Conservation (phyloP, 2,888 invertebrate species). For the Caradrina clavipalpis region DNA sequence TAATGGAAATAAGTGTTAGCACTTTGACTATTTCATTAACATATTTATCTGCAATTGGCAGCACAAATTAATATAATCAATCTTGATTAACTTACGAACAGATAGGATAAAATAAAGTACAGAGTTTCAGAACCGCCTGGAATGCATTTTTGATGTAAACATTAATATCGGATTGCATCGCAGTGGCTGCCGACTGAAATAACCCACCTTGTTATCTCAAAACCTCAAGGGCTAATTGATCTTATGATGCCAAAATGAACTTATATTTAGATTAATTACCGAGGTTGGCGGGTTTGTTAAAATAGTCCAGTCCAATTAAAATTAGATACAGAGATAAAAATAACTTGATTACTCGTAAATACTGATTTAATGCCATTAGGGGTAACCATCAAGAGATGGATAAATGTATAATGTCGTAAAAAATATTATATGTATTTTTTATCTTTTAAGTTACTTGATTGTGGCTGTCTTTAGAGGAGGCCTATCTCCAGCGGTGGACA, state of each 20-base stretch:
- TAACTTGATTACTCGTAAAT: neutral
- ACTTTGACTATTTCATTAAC: too few species aligned
- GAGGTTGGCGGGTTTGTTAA: neutral
- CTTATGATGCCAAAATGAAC: constrained; percentile 61
- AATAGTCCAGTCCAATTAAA: neutral
- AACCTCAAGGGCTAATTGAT: constrained; percentile 74
- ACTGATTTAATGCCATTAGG: too few species aligned
- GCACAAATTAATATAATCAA: neutral
- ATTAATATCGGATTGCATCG: constrained; percentile 55
- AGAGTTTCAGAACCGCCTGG: neutral
- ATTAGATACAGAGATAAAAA: neutral
- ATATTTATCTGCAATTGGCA: too few species aligned
- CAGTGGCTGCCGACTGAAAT: constrained; percentile 70
- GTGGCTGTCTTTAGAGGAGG: too few species aligned
- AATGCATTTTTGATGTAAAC: constrained; percentile 49
- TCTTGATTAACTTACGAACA: too few species aligned
- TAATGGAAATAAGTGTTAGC: too few species aligned
- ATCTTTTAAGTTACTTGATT: too few species aligned
- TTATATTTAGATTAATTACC: constrained; percentile 58
- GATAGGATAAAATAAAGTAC: too few species aligned
- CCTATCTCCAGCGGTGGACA: too few species aligned
- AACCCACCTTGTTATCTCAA: constrained; percentile 73
- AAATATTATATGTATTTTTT: too few species aligned
- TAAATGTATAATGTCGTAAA: too few species aligned
- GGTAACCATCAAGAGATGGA: too few species aligned